These are phyloP conservation scores for Euclidia mi DNA, from an alignment of 2,888 invertebrate species.

Conservation along the genomic window DNA sequence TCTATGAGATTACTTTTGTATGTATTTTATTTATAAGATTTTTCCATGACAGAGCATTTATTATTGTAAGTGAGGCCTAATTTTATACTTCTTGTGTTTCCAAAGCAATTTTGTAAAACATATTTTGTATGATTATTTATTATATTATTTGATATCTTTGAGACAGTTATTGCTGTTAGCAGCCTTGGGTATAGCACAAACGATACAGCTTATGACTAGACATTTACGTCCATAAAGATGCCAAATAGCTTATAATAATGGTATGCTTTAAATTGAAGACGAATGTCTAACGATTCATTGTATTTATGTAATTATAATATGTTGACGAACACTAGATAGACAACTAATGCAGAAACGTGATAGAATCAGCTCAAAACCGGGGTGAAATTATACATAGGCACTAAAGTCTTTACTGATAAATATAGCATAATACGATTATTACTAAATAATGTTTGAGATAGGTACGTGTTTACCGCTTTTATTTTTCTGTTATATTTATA, in stretches of 20 bases:
- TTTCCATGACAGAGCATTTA: constrained; percentile 87
- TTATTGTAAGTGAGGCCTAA: constrained; percentile 85
- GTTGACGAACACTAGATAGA: constrained; percentile 62
- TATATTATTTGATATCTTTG: constrained; percentile 55
- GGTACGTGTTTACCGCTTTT: constrained; percentile 50
- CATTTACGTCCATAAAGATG: constrained; percentile 86
- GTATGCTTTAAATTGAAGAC: constrained; percentile 67
- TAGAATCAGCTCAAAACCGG: constrained; percentile 74
- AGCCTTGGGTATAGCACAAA: constrained; percentile 72
- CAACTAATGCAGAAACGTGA: constrained; percentile 58
- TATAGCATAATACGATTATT: constrained; percentile 67
- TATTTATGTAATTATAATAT: constrained; percentile 62
- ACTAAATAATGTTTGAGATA: constrained; percentile 53
- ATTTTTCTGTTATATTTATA: constrained; percentile 71
- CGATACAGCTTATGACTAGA: constrained; percentile 73
- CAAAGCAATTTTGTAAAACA: constrained; percentile 63
- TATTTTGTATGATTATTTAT: constrained; percentile 66
- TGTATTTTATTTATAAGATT: constrained; percentile 77
- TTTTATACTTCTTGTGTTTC: constrained; percentile 74
- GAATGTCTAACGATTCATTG: constrained; percentile 61
- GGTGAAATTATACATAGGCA: constrained; percentile 64
- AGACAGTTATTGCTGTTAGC: constrained; percentile 52
- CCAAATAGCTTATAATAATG: constrained; percentile 86
- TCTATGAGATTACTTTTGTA: constrained; percentile 70
- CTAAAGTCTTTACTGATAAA: constrained; percentile 74